Evolutionary conservation across 2,113 vertebrate species (phyloP).

Genomic region (Antechinus flavipes): DNA sequence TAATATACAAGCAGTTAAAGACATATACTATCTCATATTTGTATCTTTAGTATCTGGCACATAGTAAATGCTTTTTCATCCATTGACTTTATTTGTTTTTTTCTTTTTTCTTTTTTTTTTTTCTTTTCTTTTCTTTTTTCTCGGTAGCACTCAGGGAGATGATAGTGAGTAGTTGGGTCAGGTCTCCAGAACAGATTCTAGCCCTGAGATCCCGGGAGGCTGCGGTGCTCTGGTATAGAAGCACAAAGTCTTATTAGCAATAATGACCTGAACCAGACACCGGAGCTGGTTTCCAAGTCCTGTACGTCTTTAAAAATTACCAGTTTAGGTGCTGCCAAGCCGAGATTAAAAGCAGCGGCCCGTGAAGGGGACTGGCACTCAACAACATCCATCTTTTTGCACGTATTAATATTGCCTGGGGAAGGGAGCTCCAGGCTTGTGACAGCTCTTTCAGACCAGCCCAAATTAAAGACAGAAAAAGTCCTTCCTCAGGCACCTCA

Average conservation of each 20-base stretch:
- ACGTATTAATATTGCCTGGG: constrained; percentile 80
- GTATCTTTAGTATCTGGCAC: not conserved
- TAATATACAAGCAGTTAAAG: not conserved
- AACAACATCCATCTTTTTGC: constrained; percentile 74
- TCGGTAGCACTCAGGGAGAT: not conserved
- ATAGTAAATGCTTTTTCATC: not conserved
- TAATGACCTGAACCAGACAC: constrained; percentile 62
- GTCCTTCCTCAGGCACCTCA: not conserved
- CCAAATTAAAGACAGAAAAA: not conserved
- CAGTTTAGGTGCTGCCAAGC: constrained; percentile 75
- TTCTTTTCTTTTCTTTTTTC: not conserved
- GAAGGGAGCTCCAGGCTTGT: constrained; percentile 19
- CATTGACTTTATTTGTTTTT: not conserved
- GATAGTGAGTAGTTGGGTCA: not conserved
- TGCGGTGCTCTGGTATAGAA: not conserved
- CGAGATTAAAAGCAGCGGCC: constrained; percentile 80
- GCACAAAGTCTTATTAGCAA: constrained; percentile 46
- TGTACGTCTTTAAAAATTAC: constrained; percentile 73
- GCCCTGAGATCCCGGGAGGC: not conserved
- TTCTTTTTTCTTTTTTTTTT: not conserved
- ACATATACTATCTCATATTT: not conserved
- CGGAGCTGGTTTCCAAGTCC: constrained; percentile 69
- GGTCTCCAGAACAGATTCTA: not conserved
- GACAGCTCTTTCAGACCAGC: not conserved
- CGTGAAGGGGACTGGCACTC: constrained; percentile 72